phyloP scores from a whole-genome alignment of 2,113 vertebrate species.

The Rhinichthys klamathensis region DNA sequence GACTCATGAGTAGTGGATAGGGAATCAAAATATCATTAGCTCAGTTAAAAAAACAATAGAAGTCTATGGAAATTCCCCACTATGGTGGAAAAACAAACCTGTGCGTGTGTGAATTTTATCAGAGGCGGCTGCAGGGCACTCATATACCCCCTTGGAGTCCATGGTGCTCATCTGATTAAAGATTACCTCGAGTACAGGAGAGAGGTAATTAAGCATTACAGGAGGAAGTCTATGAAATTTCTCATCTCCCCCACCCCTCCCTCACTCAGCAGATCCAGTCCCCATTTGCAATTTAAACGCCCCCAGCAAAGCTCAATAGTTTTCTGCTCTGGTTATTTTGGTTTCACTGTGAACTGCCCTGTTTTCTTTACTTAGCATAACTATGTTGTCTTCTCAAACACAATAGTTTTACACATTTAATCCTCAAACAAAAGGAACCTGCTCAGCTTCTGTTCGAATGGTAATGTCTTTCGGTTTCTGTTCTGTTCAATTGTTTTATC shows the following conservation, averaged over 20 bases:
- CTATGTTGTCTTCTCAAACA: conserved; percentile 25
- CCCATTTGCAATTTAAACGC: conserved; percentile 10
- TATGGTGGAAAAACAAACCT: background rate
- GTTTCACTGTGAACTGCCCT: conserved; percentile 1
- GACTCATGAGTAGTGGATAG: background rate
- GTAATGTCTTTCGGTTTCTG: conserved; percentile 22
- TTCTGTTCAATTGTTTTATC: conserved; percentile 40
- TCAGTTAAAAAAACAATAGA: background rate
- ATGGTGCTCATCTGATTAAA: conserved; percentile 31
- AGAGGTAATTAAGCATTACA: conserved; percentile 27
- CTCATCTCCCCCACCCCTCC: conserved; percentile 5
- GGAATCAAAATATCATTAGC: background rate
- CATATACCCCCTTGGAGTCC: background rate
- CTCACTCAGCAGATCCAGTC: conserved; percentile 7
- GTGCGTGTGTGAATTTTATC: background rate
- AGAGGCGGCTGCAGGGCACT: background rate
- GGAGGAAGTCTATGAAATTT: background rate
- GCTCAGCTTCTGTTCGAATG: background rate
- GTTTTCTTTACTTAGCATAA: conserved; percentile 6
- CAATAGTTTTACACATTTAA: conserved; percentile 1
- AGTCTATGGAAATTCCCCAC: background rate
- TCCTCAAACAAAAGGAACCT: conserved; percentile 14
- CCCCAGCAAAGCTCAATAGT: conserved; percentile 7
- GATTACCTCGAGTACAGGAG: conserved; percentile 23
- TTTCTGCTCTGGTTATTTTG: conserved; percentile 30